Conservation (phyloP, 2,113 vertebrate species). For the Oreochromis aureus region DNA sequence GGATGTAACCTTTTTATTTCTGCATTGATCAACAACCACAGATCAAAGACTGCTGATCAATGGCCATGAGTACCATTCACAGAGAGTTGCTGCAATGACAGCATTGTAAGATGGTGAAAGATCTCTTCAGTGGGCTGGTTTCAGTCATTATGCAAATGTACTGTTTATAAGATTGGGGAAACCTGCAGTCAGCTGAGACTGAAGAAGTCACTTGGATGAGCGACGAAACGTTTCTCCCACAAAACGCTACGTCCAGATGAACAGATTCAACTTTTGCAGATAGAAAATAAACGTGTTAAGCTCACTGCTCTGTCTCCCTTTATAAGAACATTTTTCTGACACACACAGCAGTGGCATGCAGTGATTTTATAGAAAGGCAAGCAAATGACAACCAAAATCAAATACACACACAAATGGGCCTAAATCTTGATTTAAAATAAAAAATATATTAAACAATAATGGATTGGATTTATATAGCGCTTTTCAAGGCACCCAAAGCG, state of each 20-base stretch:
- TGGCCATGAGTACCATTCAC: not conserved
- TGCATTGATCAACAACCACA: not conserved
- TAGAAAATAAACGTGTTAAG: not conserved
- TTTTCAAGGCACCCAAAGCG: too few species aligned
- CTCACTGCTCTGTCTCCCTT: not conserved
- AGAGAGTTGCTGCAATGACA: not conserved
- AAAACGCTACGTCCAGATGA: fast-evolving
- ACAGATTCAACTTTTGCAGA: not conserved
- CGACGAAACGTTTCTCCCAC: fast-evolving
- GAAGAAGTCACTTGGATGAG: fast-evolving
- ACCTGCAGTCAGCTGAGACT: not conserved
- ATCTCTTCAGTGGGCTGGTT: not conserved
- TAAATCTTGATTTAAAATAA: too few species aligned
- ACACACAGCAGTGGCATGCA: not conserved
- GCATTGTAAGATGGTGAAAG: fast-evolving
- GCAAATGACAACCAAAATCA: fast-evolving
- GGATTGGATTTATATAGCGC: too few species aligned
- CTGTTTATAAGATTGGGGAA: not conserved
- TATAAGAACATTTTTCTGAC: not conserved
- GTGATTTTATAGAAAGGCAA: not conserved
- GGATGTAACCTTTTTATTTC: not conserved
- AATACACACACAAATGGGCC: too few species aligned
- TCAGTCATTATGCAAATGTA: too few species aligned
- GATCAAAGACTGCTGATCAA: not conserved
- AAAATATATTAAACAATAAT: too few species aligned